Conservation (phyloP, 2,113 vertebrate genomes). For the Phyllopteryx taeniolatus region DNA sequence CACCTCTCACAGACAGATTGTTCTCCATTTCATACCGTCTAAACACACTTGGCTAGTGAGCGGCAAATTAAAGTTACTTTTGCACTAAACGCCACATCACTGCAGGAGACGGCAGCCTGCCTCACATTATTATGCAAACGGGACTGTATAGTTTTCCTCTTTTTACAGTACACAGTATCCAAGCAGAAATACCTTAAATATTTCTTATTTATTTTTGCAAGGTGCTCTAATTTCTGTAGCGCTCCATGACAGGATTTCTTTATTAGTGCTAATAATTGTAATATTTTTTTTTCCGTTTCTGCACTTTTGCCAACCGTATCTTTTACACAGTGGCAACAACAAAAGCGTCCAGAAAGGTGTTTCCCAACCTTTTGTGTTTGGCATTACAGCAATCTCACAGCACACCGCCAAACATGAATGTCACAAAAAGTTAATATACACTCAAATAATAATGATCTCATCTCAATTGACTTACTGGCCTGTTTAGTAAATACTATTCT, state of each 20-base stretch:
- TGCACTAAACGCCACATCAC: conserved; percentile 63
- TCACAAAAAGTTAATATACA: too few relatives aligned
- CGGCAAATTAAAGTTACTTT: conserved; percentile 46
- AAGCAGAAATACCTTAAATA: background rate
- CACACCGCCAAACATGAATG: too few relatives aligned
- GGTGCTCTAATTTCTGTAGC: conserved; percentile 31
- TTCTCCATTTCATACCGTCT: conserved; percentile 41
- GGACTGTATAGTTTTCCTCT: conserved; percentile 38
- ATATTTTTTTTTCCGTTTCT: conserved; percentile 24
- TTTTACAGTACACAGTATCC: conserved; percentile 8
- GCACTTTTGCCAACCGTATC: conserved; percentile 17
- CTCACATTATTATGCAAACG: conserved; percentile 72
- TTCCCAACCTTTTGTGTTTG: background rate
- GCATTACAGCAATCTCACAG: too few relatives aligned
- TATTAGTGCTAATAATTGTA: background rate
- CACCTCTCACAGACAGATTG: conserved; percentile 46
- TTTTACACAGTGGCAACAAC: background rate
- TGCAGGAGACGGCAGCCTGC: conserved; percentile 62
- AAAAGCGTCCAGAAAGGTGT: background rate
- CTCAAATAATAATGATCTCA: background rate
- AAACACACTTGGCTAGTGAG: conserved; percentile 40
- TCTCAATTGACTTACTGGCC: background rate
- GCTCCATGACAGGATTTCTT: conserved; percentile 19
- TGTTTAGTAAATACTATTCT: too few relatives aligned
- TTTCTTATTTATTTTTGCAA: conserved; percentile 13